Evolutionary conservation across 2,888 invertebrate genomes (phyloP), one percentile per base, ranked within the genome.

Genomic region (Orthosia cruda): DNA sequence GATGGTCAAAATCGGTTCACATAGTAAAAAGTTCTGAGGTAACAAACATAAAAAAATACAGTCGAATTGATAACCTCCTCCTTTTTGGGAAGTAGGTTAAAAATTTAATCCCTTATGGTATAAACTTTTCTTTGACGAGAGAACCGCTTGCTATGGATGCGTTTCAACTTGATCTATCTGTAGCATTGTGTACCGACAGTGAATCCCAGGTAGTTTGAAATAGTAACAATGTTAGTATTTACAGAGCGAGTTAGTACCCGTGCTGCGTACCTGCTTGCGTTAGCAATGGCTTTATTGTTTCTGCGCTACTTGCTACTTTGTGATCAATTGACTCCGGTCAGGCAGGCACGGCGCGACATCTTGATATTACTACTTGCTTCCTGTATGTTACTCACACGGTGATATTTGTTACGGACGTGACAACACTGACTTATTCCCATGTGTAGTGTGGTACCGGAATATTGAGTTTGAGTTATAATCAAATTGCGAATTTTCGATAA

Each of bases 301-400:
- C 83, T 83, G 81, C 66, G 69, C 68, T 58, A 62, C 68, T 75
- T 49, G 89, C 90, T 89, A 90, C 89, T 90, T 90, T 90, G 91
- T 91, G 84, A 81, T 83, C 87, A 89, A 89, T 90, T 88, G 90
- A 88, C 88, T 81, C 82, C 70, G 77, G 77, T 71, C 79, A 83
- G 80, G 81, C 63, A 12, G 75, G 74, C 77, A 88, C 79, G 80
- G 83, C 72, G 80, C 66, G 74, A 71, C 69, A 66, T 85, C 74
- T 83, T 78, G 79, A 80, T 81, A 76, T 65, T 83, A 72, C 74
- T 79, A 84, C 71, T 81, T 81, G 77, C 81, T 87, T 68, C 20
- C 58, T 69, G 32, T 49, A 58, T 18, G 45, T 62, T 57, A 62
- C 52, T 59, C 52, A 67, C 55, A 32, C 18, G 13, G 54, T 61